Conservation (phyloP, 2,797 vertebrate genomes). For the Peromyscus melanophrys region DNA sequence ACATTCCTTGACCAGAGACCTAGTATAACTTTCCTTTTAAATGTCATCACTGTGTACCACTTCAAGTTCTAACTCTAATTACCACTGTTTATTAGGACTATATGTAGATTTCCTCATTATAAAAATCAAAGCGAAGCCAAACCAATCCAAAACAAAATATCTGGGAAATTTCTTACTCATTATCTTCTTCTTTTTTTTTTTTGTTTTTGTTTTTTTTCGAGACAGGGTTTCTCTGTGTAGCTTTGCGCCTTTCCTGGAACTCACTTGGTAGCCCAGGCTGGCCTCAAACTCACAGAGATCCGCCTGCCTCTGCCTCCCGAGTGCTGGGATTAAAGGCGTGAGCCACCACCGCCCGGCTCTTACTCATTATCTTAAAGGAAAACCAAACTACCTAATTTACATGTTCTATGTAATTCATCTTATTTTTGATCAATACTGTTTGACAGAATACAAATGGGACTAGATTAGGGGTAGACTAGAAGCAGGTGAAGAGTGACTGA, state of each 20-base stretch:
- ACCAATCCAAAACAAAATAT: background rate
- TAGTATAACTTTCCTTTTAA: background rate
- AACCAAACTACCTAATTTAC: constrained; percentile 16
- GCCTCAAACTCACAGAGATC: too few relatives aligned
- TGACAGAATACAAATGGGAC: constrained; percentile 39
- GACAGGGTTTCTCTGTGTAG: too few relatives aligned
- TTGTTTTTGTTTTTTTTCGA: too few relatives aligned
- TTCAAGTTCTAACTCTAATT: background rate
- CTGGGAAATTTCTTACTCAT: constrained; percentile 5
- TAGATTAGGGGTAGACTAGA: background rate
- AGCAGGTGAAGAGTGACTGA: background rate
- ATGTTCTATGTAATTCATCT: constrained; percentile 20
- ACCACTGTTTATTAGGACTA: background rate
- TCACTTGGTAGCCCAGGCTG: too few relatives aligned
- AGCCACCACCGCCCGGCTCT: too few relatives aligned
- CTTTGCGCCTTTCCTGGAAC: too few relatives aligned
- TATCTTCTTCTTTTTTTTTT: too few relatives aligned
- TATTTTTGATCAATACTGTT: constrained; percentile 42
- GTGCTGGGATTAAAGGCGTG: too few relatives aligned
- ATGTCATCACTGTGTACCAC: background rate
- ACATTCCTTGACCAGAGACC: background rate
- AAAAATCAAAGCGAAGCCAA: background rate
- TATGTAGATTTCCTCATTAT: background rate
- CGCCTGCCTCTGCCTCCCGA: too few relatives aligned
- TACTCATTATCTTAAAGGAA: constrained; percentile 32